Conservation (phyloP, 2,888 invertebrate genomes). For the Julus scandinavius region DNA sequence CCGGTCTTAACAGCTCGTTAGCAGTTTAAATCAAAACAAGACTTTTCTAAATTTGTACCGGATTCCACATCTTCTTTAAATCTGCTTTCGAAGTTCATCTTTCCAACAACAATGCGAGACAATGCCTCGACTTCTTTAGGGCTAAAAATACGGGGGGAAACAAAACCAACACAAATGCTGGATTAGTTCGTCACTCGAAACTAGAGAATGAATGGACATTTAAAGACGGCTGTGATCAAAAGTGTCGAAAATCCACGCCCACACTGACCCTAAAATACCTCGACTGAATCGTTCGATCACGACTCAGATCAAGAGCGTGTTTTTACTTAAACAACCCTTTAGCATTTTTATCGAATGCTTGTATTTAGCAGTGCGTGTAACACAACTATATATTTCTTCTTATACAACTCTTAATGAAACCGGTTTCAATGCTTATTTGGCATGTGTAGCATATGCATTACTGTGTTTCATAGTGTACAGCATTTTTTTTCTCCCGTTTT, state of each 20-base stretch:
- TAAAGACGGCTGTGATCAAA: constrained; percentile 15
- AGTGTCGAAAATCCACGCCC: constrained; percentile 3
- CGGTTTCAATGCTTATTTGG: not conserved
- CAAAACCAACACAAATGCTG: not conserved
- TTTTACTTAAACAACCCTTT: constrained; percentile 13
- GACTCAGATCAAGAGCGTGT: not conserved
- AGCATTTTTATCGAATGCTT: constrained; percentile 27
- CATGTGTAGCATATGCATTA: constrained; percentile 23
- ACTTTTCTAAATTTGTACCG: not conserved
- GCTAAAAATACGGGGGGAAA: not conserved
- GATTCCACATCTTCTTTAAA: not conserved
- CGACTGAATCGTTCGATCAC: not conserved
- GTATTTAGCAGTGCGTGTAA: constrained; percentile 34
- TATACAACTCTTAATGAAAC: not conserved
- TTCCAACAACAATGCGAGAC: not conserved
- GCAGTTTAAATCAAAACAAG: not conserved
- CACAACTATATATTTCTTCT: constrained; percentile 29
- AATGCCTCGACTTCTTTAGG: not conserved
- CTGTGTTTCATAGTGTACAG: constrained; percentile 56
- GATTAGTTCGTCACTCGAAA: not conserved
- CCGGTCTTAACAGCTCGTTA: not conserved
- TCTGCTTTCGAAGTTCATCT: not conserved
- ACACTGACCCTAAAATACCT: constrained; percentile 17
- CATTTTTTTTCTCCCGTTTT: not conserved
- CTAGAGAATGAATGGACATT: not conserved